Conservation (phyloP, 2,888 invertebrate species). For the Sussaba pulchella region DNA sequence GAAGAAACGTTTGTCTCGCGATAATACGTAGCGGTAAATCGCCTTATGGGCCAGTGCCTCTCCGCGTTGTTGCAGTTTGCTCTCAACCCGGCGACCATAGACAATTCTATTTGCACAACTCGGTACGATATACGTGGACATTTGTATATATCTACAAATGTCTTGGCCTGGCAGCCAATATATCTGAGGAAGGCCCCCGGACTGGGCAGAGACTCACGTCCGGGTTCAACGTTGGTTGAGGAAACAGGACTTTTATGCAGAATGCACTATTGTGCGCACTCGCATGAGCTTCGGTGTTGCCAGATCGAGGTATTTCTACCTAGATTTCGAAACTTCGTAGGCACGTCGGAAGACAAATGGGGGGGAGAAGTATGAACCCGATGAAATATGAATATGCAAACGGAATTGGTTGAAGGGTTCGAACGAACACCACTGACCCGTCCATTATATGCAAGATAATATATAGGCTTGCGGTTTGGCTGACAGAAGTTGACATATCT, state of each 20-base stretch:
- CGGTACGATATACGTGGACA: conserved; percentile 21
- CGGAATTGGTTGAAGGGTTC: too few relatives aligned
- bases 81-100: conserved; percentile 26
- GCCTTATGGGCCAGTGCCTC: conserved; percentile 67
- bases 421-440: too few relatives aligned
- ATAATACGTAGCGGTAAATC: conserved; percentile 75
- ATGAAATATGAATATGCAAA: too few relatives aligned
- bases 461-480: too few relatives aligned
- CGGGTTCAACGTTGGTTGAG: conserved; percentile 72
- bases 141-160: conserved; percentile 30
- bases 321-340: too few relatives aligned
- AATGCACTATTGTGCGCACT: conserved; percentile 59
- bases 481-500: too few relatives aligned
- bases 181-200: conserved; percentile 38
- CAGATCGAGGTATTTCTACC: neutral
- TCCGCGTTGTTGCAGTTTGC: conserved; percentile 40
- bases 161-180: conserved; percentile 32
- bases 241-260: conserved; percentile 65
- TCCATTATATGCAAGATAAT: too few relatives aligned
- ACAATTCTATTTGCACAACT: conserved; percentile 9
- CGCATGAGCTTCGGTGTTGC: conserved; percentile 21
- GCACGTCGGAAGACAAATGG: too few relatives aligned
- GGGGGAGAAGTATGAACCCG: too few relatives aligned
- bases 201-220: conserved; percentile 64
- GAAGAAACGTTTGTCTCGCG: conserved; percentile 69